A percentile compares a stretch with the other conserved stretches of the same genome.
phyloP scores from a whole-genome alignment of 2,888 invertebrate species.

The Podotricha telesiphe region DNA sequence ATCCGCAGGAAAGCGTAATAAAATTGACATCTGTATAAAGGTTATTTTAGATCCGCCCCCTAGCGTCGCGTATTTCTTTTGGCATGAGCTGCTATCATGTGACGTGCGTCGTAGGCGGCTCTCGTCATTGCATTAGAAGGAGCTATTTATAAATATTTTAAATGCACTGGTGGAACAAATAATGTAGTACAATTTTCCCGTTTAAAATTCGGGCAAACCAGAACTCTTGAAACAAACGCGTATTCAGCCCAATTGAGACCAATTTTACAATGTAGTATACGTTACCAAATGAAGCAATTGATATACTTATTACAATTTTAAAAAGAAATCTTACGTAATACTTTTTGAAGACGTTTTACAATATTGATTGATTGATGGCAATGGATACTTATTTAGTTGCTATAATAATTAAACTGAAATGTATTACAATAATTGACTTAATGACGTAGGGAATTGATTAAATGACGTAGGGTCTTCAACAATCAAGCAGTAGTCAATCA shows the following conservation, averaged over 20 bases:
- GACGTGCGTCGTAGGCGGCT: slow-evolving; percentile 50
- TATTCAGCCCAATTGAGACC: slow-evolving; percentile 57
- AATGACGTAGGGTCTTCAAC: no score
- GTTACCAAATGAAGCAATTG: background rate
- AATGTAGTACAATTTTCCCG: slow-evolving; percentile 18
- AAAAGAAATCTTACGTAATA: slow-evolving; percentile 10
- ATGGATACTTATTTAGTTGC: background rate
- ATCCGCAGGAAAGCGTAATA: slow-evolving; percentile 41
- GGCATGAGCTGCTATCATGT: slow-evolving; percentile 59
- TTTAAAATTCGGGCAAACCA: slow-evolving; percentile 32
- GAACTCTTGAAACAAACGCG: slow-evolving; percentile 41
- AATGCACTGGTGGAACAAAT: slow-evolving; percentile 25
- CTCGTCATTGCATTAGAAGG: slow-evolving; percentile 43
- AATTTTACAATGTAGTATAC: slow-evolving; percentile 49
- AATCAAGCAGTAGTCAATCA: no score
- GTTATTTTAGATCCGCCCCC: slow-evolving; percentile 53
- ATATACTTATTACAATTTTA: slow-evolving; percentile 1
- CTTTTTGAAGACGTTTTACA: background rate
- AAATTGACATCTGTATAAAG: slow-evolving; percentile 40
- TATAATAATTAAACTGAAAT: background rate
- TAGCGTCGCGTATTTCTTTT: slow-evolving; percentile 53
- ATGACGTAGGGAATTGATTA: no score
- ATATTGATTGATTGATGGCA: background rate
- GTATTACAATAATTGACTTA: no score
- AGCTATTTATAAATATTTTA: slow-evolving; percentile 37